Base-by-base conservation (phyloP, 2,113 vertebrate genomes). In the Octodon degus region DNA sequence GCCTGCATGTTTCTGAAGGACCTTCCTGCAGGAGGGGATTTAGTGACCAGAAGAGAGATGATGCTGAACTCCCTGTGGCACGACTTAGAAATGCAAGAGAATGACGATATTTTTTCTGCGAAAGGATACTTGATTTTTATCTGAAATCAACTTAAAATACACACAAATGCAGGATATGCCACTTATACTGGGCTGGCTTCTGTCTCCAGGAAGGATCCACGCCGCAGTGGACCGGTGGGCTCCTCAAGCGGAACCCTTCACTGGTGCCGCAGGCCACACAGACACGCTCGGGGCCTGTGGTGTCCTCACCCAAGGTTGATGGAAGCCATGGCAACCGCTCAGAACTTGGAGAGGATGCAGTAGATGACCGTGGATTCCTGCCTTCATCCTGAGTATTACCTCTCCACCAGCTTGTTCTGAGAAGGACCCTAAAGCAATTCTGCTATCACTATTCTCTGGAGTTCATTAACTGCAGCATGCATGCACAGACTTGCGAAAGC, bases 1-100 rank as follows among this genome's bases (percentile, higher is more conserved):
- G 11, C 22, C 67, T 68, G 50, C 68, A 76, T 97, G 67, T 89
- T 94, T 97, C 90, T 81, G 68, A 20, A 93, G 40, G 5, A 34
- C 55, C 17, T 95, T 93, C 70, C 34, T 70, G 10, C 11, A 53
- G 2, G 58, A 62, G 60, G 9, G 22, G 60, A 24, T 62, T 62
- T 62, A 62, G 19, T 62, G 22, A 2, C 60, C 60, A 62, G 19
- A 62, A 62, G 7, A 60, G 43, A 72, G 17, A 82, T 37, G 30
- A 77, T 8, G 68, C 19, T 43, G 89, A 79, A 17, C 9, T 88
- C 5, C 9, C 17, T 58, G 70, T 5, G 50, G 7, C 92, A 47
- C 9, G 37, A 8, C 2, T 62, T 5, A 86, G 90, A 83, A 86
- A 40, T 27, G 30, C 20, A 93, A 43, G 9, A 12, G 47, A 77